phyloP scores from a whole-genome alignment of 2,888 invertebrate species.

The Orgyia antiqua region DNA sequence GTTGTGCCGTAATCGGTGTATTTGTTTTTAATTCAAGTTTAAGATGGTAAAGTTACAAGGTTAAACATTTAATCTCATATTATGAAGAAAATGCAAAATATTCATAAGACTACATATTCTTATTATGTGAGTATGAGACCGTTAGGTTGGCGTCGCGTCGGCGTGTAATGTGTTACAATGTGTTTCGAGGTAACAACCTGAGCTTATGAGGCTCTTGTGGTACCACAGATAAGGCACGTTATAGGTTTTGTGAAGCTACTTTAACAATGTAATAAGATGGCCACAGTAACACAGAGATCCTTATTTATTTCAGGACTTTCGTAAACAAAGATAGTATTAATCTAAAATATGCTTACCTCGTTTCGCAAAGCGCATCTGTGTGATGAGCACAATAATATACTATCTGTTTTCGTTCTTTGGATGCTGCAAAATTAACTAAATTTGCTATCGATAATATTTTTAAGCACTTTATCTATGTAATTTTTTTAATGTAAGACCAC shows the following conservation, averaged over 20 bases:
- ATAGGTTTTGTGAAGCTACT: constrained; percentile 61
- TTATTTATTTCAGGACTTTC: constrained; percentile 55
- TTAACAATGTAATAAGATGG: constrained; percentile 63
- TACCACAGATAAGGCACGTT: constrained; percentile 69
- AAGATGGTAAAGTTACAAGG: too few relatives aligned
- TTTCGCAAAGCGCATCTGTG: too few relatives aligned
- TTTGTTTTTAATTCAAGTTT: too few relatives aligned
- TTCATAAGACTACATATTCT: constrained; percentile 63
- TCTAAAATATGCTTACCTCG: too few relatives aligned
- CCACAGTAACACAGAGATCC: constrained; percentile 45
- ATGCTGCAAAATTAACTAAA: too few relatives aligned
- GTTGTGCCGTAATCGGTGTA: too few relatives aligned
- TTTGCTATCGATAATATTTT: too few relatives aligned
- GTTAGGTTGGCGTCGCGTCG: constrained; percentile 54
- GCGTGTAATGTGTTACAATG: constrained; percentile 72
- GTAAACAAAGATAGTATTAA: constrained; percentile 58
- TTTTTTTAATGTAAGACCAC: too few relatives aligned
- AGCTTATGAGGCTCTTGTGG: constrained; percentile 64
- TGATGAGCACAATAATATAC: too few relatives aligned
- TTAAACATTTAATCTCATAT: constrained; percentile 47
- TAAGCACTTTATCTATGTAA: too few relatives aligned
- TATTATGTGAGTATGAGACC: constrained; percentile 56
- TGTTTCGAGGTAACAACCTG: constrained; percentile 71
- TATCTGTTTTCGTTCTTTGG: too few relatives aligned
- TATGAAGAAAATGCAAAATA: constrained; percentile 50